Base-by-base conservation (phyloP, 37 sponge, comb jelly and placozoan genomes). In the Aphrocallistes beatrix region DNA sequence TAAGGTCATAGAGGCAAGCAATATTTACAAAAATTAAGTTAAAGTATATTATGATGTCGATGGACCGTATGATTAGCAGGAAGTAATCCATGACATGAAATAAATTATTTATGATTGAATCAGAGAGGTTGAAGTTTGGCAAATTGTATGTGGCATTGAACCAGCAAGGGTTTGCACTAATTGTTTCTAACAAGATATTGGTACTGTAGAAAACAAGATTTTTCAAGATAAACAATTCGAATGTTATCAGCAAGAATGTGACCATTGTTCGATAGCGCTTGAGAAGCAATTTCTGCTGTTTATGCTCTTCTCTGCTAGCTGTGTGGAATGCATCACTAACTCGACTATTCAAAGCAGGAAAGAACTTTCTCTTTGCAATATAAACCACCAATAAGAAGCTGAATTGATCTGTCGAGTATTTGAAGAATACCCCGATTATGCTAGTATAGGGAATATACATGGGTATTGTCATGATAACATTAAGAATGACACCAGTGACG, bases 281-380 rank as follows among this genome's bases (percentile, higher is more conserved):
- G 17, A 60, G 34, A 19, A 60, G n/a, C 34, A 19, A 25, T 28
- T 60, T 60, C 21, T 60, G 75, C 34, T 60, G 75, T 13, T 32
- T 21, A 13, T 60, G n/a, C 21, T 25, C 75, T 32, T 13, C n/a
- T 3, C 1, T 3, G n/a, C n/a, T 60, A 60, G 10, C 3, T 8
- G n/a, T 8, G n/a, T 60, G 75, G 75, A 32, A 60, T 60, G 75
- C 75, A 13, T 60, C 75, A 25, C 10, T 60, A 60, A 3, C 8
- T 25, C 75, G 75, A 60, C 75, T 60, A 60, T 60, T 60, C 75
- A 60, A 25, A 30, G 75, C 75, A 60, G 75, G 75, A 60, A 60
- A 60, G 21, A 60, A 60, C n/a, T 30, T 60, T 28, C 34, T 60
- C 21, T 60, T 60, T 6, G 75, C 75, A 25, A 60, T 60, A 30